Evolutionary conservation across 1,140 invertebrate species (phyloP).

Genomic region (Elymnias hypermnestra): DNA sequence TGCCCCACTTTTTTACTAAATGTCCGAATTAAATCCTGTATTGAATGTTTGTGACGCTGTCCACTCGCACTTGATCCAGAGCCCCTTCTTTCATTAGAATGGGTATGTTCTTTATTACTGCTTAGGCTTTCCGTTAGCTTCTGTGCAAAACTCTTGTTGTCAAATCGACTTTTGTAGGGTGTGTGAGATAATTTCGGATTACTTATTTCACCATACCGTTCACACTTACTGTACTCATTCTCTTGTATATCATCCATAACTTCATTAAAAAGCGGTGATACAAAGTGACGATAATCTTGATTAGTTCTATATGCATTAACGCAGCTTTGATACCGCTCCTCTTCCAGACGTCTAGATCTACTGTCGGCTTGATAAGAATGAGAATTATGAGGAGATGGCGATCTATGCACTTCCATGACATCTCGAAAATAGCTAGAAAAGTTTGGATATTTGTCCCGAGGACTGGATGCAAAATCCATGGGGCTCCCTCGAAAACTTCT

Average conservation of each 20-base stretch:
- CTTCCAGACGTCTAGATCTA: conserved; percentile 34
- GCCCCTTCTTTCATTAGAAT: conserved; percentile 39
- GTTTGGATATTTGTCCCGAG: conserved; percentile 54
- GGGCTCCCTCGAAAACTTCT: conserved; percentile 42
- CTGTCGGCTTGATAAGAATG: conserved; percentile 39
- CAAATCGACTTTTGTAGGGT: conserved; percentile 64
- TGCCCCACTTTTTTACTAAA: conserved; percentile 82
- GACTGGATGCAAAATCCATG: conserved; percentile 53
- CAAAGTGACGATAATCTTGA: conserved; percentile 49
- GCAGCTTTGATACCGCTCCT: conserved; percentile 43
- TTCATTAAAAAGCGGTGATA: conserved; percentile 61
- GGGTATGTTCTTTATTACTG: conserved; percentile 25
- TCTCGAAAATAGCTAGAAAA: conserved; percentile 57
- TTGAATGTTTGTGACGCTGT: conserved; percentile 79
- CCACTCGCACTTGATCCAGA: conserved; percentile 50
- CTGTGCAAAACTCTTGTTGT: conserved; percentile 76
- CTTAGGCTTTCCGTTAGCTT: conserved; percentile 58
- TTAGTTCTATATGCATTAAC: conserved; percentile 43
- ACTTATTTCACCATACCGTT: conserved; percentile 70
- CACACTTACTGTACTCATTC: conserved; percentile 68
- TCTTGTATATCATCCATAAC: conserved; percentile 72
- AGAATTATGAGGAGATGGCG: conserved; percentile 21
- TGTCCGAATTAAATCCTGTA: conserved; percentile 84
- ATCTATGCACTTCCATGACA: conserved; percentile 36
- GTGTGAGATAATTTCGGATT: conserved; percentile 47